Conservation (phyloP, 2,797 vertebrate genomes). For the Pseudochirops corinnae region DNA sequence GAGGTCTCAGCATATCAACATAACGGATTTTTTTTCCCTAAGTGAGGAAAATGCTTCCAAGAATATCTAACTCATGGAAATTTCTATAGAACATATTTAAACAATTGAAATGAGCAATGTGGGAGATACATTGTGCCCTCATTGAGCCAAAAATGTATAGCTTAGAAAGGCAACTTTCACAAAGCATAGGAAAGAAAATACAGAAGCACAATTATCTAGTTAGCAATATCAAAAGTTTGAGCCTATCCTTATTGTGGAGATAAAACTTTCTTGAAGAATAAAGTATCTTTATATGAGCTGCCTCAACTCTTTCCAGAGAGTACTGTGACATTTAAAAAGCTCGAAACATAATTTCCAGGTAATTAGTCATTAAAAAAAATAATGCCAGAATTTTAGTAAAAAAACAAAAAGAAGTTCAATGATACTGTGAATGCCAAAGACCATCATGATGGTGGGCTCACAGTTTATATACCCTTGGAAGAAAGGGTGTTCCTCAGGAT, state of each 20-base stretch:
- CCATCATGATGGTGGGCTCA: neutral
- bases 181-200: slow-evolving; percentile 46
- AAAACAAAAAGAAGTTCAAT: neutral
- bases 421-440: neutral
- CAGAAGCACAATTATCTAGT: neutral
- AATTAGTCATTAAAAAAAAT: neutral
- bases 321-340: neutral
- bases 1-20: slow-evolving; percentile 63
- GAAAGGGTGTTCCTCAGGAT: neutral
- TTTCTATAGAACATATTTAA: slow-evolving; percentile 64
- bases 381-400: neutral
- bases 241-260: slow-evolving; percentile 42
- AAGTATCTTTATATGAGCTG: slow-evolving; percentile 38
- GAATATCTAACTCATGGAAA: slow-evolving; percentile 68
- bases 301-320: slow-evolving; percentile 34
- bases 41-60: slow-evolving; percentile 70
- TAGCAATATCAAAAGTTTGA: slow-evolving; percentile 53
- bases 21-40: slow-evolving; percentile 59
- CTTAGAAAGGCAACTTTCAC: slow-evolving; percentile 39
- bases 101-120: slow-evolving; percentile 48
- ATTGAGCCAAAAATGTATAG: slow-evolving; percentile 43
- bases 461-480: neutral
- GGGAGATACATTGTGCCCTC: slow-evolving; percentile 61
- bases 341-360: neutral
- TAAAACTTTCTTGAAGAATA: slow-evolving; percentile 37